Evolutionary conservation across 2,888 invertebrate species (phyloP), one percentile per base, ranked within the genome.

Genomic region (Drymonia ruficornis): DNA sequence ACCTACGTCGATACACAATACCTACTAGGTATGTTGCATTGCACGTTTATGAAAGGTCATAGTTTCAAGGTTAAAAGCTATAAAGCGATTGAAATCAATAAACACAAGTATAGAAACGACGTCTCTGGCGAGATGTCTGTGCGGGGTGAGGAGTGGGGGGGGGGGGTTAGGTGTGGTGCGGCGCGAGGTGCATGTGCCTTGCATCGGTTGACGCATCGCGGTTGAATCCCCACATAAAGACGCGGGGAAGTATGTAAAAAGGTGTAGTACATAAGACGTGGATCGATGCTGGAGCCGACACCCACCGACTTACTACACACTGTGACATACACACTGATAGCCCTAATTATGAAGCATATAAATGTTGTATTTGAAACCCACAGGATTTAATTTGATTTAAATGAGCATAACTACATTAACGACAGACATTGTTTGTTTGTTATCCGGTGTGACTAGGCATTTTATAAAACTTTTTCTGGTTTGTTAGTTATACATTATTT

Each of bases 121-220:
- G 60, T 72, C 72, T 70, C 67, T 69, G 67, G 65, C 70, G 73
- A 76, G 75, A 47, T 69, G 70, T 64, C 62, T 68, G 65, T 70
- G 68, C 61, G 62, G 67, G 67, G 61, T 65, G 69, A 53, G 63
- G 61, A 54, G 56, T 58, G 70, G 50, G 75, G 64, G 70, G 67
- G 48, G 64, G 53, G 59, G 43, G 69, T 16, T 6, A 16, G 11
- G 34, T 15, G 47, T 53, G 53, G 74, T 67, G 78, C 76, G 78
- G 72, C 57, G 75, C 69, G 84, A 77, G 80, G 79, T 85, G 84
- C 85, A 86, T 86, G 82, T 90, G 77, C 78, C 80, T 80, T 80
- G 89, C 89, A 90, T 84, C 80, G 78, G 86, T 89, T 90, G 89
- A 90, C 89, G 90, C 91, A 90, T 90, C 87, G 87, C 87, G 81